phyloP scores from a whole-genome alignment of 2,113 vertebrate species.

The Proterorhinus semilunaris region DNA sequence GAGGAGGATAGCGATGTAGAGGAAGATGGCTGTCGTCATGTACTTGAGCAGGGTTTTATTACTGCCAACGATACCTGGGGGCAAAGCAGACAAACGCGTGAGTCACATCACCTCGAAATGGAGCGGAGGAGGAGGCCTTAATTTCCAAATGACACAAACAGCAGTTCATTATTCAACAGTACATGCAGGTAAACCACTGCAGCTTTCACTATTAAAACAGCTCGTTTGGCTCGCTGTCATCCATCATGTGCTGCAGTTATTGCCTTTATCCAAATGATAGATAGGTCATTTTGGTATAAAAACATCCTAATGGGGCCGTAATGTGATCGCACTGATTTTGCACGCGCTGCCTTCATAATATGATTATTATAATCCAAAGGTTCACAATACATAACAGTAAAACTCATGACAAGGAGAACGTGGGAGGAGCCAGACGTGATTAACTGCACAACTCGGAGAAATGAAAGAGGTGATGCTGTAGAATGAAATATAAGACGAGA shows the following conservation, averaged over 20 bases:
- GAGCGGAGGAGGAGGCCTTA: conserved; percentile 54
- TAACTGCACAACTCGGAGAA: neutral
- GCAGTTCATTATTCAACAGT: conserved; percentile 38
- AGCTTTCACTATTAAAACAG: conserved; percentile 13
- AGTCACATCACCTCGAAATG: conserved; percentile 48
- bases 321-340: conserved; percentile 42
- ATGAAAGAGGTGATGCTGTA: neutral
- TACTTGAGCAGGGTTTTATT: conserved; percentile 95
- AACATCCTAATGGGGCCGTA: conserved; percentile 52
- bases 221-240: conserved; percentile 13
- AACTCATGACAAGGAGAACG: neutral
- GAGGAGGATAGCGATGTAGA: conserved; percentile 96
- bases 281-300: conserved; percentile 41
- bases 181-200: conserved; percentile 10
- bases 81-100: conserved; percentile 52
- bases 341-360: conserved; percentile 52
- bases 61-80: conserved; percentile 88
- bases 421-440: neutral
- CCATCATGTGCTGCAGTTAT: conserved; percentile 31
- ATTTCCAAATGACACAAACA: conserved; percentile 37
- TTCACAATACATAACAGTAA: conserved; percentile 20
- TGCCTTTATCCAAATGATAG: conserved; percentile 31
- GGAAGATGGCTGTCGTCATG: conserved; percentile 96
- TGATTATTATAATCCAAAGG: conserved; percentile 49
- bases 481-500: too few relatives aligned